Percentiles rank a stretch among this genome's conserved stretches.
Conservation (phyloP, 2,113 vertebrate genomes). For the Scomber japonicus region DNA sequence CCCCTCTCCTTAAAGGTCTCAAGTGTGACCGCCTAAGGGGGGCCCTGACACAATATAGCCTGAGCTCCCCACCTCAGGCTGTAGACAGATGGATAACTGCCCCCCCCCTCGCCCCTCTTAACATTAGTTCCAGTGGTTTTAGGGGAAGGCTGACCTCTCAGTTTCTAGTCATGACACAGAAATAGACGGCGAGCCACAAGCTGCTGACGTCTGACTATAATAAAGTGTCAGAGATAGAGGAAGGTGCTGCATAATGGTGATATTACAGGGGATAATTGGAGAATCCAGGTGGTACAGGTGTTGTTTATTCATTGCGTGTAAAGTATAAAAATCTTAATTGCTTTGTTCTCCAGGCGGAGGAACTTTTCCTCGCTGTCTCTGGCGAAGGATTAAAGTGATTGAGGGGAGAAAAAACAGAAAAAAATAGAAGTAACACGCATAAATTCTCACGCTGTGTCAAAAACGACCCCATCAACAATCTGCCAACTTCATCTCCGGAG, state of each 20-base stretch:
- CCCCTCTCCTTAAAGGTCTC: conserved; percentile 62
- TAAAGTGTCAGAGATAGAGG: neutral
- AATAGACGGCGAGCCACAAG: conserved; percentile 31
- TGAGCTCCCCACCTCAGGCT: conserved; percentile 56
- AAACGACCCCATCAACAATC: conserved; percentile 16
- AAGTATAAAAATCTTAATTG: neutral
- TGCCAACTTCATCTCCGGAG: conserved; percentile 39
- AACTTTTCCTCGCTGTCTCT: neutral
- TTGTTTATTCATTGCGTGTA: neutral
- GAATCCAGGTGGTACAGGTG: neutral
- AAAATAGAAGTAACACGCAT: neutral
- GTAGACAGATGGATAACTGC: conserved; percentile 78
- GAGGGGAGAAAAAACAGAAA: too few relatives aligned
- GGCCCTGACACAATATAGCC: conserved; percentile 51
- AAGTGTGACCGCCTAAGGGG: conserved; percentile 46
- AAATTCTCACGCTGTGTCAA: conserved; percentile 6
- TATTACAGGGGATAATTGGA: neutral
- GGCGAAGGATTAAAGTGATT: conserved; percentile 25
- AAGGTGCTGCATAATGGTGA: neutral
- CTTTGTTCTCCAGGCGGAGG: neutral
- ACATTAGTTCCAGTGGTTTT: conserved; percentile 79
- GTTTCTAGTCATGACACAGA: conserved; percentile 23
- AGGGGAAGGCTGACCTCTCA: conserved; percentile 46
- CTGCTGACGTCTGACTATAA: neutral
- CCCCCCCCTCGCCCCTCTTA: conserved; percentile 5